These are phyloP conservation scores for Chrysocyon brachyurus DNA, from an alignment of 2,797 vertebrate genomes.

Conservation along the genomic window DNA sequence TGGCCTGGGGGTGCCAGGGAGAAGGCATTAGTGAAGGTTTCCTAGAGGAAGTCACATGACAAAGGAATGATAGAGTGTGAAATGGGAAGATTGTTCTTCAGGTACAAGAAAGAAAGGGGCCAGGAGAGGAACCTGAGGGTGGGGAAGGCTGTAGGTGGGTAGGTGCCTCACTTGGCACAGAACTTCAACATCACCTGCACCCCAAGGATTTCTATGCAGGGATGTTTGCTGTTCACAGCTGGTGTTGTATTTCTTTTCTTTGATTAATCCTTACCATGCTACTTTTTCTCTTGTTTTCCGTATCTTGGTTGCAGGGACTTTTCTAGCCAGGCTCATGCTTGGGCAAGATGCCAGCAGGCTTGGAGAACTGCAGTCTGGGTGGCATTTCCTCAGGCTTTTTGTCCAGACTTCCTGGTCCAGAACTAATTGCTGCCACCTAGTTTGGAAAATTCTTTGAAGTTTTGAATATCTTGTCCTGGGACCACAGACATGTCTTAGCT, in stretches of 20 bases:
- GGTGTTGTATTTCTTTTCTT: neutral
- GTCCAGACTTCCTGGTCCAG: neutral
- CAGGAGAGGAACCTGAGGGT: neutral
- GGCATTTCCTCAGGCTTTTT: constrained; percentile 5
- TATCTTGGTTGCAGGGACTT: neutral
- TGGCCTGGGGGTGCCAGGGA: neutral
- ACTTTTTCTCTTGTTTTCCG: neutral
- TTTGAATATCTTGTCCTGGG: constrained; percentile 20
- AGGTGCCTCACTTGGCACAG: neutral
- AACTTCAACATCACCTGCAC: fast-evolving
- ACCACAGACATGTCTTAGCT: neutral
- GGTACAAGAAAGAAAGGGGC: neutral
- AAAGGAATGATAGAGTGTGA: neutral
- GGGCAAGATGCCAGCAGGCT: neutral
- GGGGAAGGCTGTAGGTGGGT: neutral
- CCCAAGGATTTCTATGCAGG: fast-evolving
- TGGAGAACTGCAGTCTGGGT: neutral
- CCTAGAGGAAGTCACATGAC: neutral
- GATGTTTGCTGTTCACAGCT: fast-evolving
- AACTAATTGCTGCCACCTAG: constrained; percentile 27
- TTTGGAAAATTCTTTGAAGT: constrained; percentile 32
- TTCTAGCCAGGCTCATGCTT: neutral
- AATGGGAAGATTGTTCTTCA: neutral
- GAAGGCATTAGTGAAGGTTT: neutral
- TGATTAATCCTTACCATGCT: fast-evolving